Percentiles rank a stretch among this genome's conserved stretches.
These are phyloP conservation scores for Bos taurus DNA, from an alignment of 2,113 vertebrate genomes.

Conservation along the genomic window ARS-UCD2.0 NC_037343.1:15235501-15236000, in stretches of 20 bases:
- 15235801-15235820: not conserved
- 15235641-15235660: not conserved
- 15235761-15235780: not conserved
- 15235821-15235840: not conserved
- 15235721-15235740: not conserved
- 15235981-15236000: slow-evolving; percentile 20
- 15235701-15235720: not conserved
- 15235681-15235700: not conserved
- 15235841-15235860: not conserved
- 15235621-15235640: not conserved
- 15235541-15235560: not conserved
- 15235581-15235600: not conserved
- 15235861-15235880: not conserved
- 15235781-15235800: not conserved
- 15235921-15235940: not conserved
- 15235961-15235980: slow-evolving; percentile 3
- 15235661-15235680: not conserved
- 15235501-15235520: not conserved
- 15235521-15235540: not conserved
- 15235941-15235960: slow-evolving; percentile 30
- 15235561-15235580: not conserved
- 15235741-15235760: not conserved
- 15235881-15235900: not conserved
- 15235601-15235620: not conserved
- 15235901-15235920: not conserved